Evolutionary conservation across 2,888 invertebrate genomes (phyloP).

Genomic region (Ischnura elegans): DNA sequence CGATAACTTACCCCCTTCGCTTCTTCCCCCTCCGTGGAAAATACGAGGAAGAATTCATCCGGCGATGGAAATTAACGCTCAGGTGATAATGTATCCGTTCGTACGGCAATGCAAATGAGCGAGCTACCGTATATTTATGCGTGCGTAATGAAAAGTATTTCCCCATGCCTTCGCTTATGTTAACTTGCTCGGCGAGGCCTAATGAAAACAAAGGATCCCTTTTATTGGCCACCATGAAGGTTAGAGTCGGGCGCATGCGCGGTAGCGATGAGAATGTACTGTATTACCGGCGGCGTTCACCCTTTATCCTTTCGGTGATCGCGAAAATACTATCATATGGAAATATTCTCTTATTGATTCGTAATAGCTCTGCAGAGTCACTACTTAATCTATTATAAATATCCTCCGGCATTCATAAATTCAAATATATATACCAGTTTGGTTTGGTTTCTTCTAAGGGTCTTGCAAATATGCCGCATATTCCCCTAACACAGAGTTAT

Average conservation of each 20-base stretch:
- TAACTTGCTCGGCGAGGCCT: slow-evolving; percentile 11
- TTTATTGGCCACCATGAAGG: slow-evolving; percentile 37
- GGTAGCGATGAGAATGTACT: neutral
- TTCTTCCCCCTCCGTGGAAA: neutral
- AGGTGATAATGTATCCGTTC: slow-evolving; percentile 55
- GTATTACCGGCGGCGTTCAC: neutral
- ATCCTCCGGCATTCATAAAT: no score
- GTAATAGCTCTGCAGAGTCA: no score
- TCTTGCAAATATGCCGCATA: no score
- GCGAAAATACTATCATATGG: no score
- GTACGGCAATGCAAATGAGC: slow-evolving; percentile 51
- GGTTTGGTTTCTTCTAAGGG: no score
- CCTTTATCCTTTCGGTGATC: neutral
- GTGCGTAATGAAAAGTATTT: slow-evolving; percentile 44
- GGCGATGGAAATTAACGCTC: slow-evolving; percentile 50
- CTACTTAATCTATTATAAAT: no score
- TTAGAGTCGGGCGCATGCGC: neutral
- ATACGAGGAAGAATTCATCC: slow-evolving; percentile 52
- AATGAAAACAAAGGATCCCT: slow-evolving; percentile 53
- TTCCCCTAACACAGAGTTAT: no score
- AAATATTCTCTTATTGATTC: no score
- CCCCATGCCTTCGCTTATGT: neutral
- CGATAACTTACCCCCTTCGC: no score
- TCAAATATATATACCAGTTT: no score
- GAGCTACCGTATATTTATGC: slow-evolving; percentile 51